Evolutionary conservation across 2,888 invertebrate genomes (phyloP).

Genomic region (Dolichopus griseipennis): DNA sequence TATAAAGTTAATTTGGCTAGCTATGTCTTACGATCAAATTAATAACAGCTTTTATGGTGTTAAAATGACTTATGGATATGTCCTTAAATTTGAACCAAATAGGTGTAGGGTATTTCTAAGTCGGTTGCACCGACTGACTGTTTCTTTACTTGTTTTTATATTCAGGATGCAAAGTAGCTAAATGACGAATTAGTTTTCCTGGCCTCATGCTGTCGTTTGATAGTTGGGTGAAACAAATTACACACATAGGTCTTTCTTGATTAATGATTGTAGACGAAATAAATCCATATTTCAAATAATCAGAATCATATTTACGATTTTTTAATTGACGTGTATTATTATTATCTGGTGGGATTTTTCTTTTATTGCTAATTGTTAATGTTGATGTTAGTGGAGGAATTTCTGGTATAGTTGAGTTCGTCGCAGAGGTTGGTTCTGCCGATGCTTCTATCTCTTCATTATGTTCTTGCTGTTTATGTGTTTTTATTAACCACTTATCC

Average conservation of each 20-base stretch:
- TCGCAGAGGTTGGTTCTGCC: neutral
- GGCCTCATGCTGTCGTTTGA: constrained; percentile 7
- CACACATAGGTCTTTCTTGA: constrained; percentile 5
- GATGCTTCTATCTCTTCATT: neutral
- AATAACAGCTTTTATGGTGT: too few relatives aligned
- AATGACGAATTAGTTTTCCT: constrained; percentile 2
- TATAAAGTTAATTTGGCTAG: too few relatives aligned
- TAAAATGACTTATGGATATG: too few relatives aligned
- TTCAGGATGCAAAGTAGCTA: constrained; percentile 7
- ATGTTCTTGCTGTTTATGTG: neutral
- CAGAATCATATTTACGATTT: constrained; percentile 8
- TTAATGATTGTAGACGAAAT: constrained; percentile 6
- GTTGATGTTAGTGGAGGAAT: neutral
- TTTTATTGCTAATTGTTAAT: constrained; percentile 1
- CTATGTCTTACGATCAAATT: too few relatives aligned
- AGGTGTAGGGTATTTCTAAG: too few relatives aligned
- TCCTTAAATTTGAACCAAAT: too few relatives aligned
- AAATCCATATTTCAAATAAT: constrained; percentile 9
- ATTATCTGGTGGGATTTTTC: neutral
- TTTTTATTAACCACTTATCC: constrained; percentile 7
- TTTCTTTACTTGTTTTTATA: too few relatives aligned
- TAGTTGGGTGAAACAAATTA: constrained; percentile 5
- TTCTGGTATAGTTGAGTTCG: neutral
- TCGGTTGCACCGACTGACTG: too few relatives aligned
- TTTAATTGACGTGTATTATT: constrained; percentile 4